phyloP scores from a whole-genome alignment of 2,113 vertebrate species.

The Nycticryphes semicollaris region DNA sequence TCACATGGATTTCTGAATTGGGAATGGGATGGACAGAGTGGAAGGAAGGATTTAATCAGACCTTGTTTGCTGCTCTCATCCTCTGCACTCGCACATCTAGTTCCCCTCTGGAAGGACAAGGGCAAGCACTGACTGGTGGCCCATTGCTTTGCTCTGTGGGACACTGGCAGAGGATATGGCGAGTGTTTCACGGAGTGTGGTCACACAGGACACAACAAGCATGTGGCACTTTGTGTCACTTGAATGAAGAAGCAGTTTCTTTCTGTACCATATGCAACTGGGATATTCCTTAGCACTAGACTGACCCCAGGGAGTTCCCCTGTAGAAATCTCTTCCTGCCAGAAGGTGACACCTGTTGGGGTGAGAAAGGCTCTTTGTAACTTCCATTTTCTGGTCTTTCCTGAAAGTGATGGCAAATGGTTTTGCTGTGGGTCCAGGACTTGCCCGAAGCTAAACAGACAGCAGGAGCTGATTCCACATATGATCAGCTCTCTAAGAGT shows the following conservation, averaged over 20 bases:
- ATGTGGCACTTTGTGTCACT: neutral
- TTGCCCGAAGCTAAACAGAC: neutral
- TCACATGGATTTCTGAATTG: neutral
- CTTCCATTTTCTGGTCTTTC: neutral
- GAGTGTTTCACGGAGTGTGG: neutral
- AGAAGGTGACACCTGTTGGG: neutral
- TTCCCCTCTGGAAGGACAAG: neutral
- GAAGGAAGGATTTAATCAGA: neutral
- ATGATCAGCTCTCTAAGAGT: neutral
- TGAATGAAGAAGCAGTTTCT: neutral
- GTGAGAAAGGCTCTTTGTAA: neutral
- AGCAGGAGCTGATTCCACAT: neutral
- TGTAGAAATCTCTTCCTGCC: neutral
- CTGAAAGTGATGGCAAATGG: neutral
- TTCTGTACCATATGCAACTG: neutral
- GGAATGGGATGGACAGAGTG: neutral
- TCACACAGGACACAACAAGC: neutral
- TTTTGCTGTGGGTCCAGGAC: neutral
- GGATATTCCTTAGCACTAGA: neutral
- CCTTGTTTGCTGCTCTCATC: neutral
- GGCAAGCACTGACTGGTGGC: neutral
- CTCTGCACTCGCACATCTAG: neutral
- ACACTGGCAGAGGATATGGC: neutral
- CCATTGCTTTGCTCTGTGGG: neutral
- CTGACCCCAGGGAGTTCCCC: neutral